Evolutionary conservation across 2,888 invertebrate genomes (phyloP).

Genomic region (Mythimna albipuncta): DNA sequence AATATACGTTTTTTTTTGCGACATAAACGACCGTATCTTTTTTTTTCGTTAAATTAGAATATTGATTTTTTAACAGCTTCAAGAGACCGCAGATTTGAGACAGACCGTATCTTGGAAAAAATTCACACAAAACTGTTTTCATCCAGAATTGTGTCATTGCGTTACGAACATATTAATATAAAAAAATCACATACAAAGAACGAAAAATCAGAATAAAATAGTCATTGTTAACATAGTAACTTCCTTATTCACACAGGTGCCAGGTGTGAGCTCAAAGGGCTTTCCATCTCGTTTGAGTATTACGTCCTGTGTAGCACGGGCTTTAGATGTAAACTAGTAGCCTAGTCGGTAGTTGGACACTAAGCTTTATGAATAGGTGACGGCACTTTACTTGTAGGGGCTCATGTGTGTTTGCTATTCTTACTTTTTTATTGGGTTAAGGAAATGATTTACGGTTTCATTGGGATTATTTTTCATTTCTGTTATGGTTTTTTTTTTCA

Average conservation of each 20-base stretch:
- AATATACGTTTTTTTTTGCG: too few relatives aligned
- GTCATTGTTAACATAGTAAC: not conserved
- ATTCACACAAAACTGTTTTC: too few relatives aligned
- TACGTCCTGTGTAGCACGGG: constrained; percentile 18
- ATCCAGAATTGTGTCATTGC: too few relatives aligned
- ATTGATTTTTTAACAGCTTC: too few relatives aligned
- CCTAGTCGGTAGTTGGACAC: constrained; percentile 13
- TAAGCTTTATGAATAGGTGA: constrained; percentile 25
- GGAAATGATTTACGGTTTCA: too few relatives aligned
- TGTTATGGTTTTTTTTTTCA: too few relatives aligned
- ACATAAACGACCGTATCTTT: too few relatives aligned
- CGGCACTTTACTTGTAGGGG: not conserved
- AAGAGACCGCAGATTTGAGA: too few relatives aligned
- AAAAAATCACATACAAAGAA: not conserved
- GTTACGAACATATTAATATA: not conserved
- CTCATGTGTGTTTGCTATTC: not conserved
- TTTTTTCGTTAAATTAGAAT: too few relatives aligned
- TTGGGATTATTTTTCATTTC: too few relatives aligned
- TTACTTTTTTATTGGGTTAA: not conserved
- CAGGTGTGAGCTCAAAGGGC: constrained; percentile 24
- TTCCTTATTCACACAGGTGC: not conserved
- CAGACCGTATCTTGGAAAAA: too few relatives aligned
- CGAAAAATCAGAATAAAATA: not conserved
- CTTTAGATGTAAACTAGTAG: constrained; percentile 10
- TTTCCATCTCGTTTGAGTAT: constrained; percentile 29